A percentile compares a stretch with the other conserved stretches of the same genome.
Conservation (phyloP, 2,113 vertebrate species). For the Channa maculata region DNA sequence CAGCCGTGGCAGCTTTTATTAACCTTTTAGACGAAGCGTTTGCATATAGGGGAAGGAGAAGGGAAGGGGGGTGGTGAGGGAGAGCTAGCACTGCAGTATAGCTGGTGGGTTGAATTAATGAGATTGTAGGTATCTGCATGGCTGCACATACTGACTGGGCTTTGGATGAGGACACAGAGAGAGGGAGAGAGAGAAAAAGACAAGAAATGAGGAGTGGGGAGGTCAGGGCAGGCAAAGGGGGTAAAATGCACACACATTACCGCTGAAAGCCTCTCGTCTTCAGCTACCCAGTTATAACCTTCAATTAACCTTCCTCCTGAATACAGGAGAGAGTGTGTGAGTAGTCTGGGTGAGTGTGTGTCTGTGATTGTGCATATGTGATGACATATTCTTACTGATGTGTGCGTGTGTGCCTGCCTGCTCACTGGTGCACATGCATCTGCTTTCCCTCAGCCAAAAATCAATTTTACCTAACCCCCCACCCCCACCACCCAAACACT, state of each 20-base stretch:
- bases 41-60: constrained; percentile 57
- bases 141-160: constrained; percentile 80
- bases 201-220: constrained; percentile 40
- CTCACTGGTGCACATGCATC: constrained; percentile 55
- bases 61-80: constrained; percentile 1
- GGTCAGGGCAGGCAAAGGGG: constrained; percentile 61
- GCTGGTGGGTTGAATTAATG: constrained; percentile 79
- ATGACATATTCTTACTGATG: constrained; percentile 50
- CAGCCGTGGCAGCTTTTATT: constrained; percentile 72
- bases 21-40: constrained; percentile 80
- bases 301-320: constrained; percentile 82
- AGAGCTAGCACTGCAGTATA: constrained; percentile 57
- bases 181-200: constrained; percentile 15
- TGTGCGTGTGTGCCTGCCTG: background rate
- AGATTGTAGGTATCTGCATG: constrained; percentile 82
- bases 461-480: constrained; percentile 66
- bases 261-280: constrained; percentile 65
- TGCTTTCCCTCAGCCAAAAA: constrained; percentile 72
- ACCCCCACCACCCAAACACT: background rate
- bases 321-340: constrained; percentile 65
- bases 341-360: constrained; percentile 50
- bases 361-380: constrained; percentile 54
- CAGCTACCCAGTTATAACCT: constrained; percentile 75
- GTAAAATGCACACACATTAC: constrained; percentile 35
- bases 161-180: constrained; percentile 54